A percentile compares a stretch with the other conserved stretches of the same genome.
Conservation (phyloP, 2,113 vertebrate genomes). For the Amblyornis subalaris region DNA sequence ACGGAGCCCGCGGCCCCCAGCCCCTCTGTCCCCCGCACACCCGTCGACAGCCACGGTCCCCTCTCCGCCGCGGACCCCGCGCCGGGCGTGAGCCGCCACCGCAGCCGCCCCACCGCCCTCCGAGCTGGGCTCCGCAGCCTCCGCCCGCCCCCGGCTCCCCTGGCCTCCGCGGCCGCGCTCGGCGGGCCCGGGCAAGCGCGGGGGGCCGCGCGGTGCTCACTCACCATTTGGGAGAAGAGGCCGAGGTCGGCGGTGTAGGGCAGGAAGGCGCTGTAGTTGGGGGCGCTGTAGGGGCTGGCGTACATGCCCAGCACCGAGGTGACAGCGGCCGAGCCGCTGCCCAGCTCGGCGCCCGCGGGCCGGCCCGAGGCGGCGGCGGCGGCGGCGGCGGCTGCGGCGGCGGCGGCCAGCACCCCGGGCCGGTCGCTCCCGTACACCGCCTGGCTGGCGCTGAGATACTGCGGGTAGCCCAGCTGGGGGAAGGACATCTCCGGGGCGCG, state of each 20-base stretch:
- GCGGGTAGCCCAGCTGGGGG: constrained; percentile 94
- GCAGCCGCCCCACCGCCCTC: not conserved
- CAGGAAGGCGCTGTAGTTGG: constrained; percentile 95
- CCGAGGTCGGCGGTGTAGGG: constrained; percentile 94
- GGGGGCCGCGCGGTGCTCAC: constrained; percentile 3
- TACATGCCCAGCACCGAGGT: constrained; percentile 94
- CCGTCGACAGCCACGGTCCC: not conserved
- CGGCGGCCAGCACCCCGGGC: constrained; percentile 84
- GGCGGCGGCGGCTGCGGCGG: too few species aligned
- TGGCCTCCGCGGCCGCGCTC: not conserved
- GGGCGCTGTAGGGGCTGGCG: constrained; percentile 88
- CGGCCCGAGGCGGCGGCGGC: too few species aligned
- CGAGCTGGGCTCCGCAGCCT: not conserved
- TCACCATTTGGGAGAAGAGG: constrained; percentile 98
- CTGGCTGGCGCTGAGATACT: constrained; percentile 91
- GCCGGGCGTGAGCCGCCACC: not conserved
- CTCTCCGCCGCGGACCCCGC: not conserved
- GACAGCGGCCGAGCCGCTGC: constrained; percentile 84
- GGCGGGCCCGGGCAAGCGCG: not conserved
- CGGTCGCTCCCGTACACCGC: constrained; percentile 89
- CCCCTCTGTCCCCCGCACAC: not conserved
- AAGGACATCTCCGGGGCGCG: constrained; percentile 86
- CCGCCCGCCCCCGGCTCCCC: not conserved
- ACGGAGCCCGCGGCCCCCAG: not conserved
- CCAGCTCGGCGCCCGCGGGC: constrained; percentile 69